phyloP scores from a whole-genome alignment of 2,888 invertebrate genomes.

The Gortyna flavago region DNA sequence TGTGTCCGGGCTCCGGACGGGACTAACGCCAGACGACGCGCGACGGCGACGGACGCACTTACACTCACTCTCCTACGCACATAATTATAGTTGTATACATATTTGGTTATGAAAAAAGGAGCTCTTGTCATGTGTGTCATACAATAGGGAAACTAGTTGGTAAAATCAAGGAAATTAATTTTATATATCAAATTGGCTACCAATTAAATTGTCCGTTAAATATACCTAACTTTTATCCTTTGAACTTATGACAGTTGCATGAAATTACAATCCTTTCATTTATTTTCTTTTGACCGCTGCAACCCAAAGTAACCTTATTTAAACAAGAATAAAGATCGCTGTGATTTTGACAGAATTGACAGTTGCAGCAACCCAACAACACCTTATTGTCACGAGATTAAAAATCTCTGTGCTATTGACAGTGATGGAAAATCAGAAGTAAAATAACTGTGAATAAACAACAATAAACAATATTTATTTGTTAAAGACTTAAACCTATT shows the following conservation, averaged over 20 bases:
- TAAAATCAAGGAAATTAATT: background rate
- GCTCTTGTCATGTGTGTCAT: conserved; percentile 12
- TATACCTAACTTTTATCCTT: too few relatives aligned
- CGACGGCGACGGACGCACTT: conserved; percentile 73
- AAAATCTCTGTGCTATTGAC: background rate
- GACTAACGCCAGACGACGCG: conserved; percentile 69
- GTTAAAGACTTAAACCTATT: too few relatives aligned
- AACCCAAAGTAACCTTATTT: background rate
- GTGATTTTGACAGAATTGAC: background rate
- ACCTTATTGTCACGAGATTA: background rate
- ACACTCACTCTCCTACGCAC: conserved; percentile 63
- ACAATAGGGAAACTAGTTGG: conserved; percentile 1
- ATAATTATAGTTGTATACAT: conserved; percentile 35
- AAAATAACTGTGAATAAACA: too few relatives aligned
- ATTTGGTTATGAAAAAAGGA: conserved; percentile 40
- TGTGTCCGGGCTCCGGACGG: conserved; percentile 70
- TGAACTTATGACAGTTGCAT: too few relatives aligned
- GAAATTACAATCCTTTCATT: background rate
- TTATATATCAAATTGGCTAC: background rate
- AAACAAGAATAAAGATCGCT: background rate
- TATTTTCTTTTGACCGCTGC: background rate
- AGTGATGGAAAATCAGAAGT: too few relatives aligned
- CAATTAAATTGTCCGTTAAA: too few relatives aligned
- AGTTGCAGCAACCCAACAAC: background rate
- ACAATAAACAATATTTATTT: too few relatives aligned